These are phyloP conservation scores for Argyra leucocephala DNA, from an alignment of 2,888 invertebrate genomes.

Conservation along the genomic window DNA sequence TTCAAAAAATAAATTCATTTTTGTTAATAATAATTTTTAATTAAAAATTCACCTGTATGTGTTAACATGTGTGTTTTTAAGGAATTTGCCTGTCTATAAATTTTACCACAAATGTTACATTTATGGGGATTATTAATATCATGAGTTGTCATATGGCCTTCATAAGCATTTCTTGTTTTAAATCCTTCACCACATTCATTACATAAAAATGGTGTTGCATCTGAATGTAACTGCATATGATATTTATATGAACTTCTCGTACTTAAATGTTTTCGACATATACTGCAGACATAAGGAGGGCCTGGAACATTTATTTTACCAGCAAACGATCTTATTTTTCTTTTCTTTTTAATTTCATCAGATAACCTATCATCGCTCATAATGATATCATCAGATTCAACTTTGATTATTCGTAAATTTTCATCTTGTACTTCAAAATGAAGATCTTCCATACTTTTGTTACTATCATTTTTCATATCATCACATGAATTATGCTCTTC, in stretches of 20 bases:
- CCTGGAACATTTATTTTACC: conserved; percentile 20
- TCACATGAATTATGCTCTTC: conserved; percentile 13
- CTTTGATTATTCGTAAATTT: conserved; percentile 17
- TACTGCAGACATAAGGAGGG: conserved; percentile 29
- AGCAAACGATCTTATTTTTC: conserved; percentile 17
- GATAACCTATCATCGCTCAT: conserved; percentile 15
- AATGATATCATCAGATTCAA: too few species aligned
- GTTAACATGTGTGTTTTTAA: conserved; percentile 35
- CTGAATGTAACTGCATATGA: conserved; percentile 41
- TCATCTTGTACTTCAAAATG: conserved; percentile 21
- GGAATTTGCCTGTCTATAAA: conserved; percentile 39
- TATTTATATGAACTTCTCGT: conserved; percentile 39
- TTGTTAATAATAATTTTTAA: background rate
- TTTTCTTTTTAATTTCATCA: conserved; percentile 13
- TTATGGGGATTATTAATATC: conserved; percentile 38
- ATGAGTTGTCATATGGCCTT: conserved; percentile 39
- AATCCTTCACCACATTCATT: conserved; percentile 38
- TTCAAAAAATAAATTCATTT: background rate
- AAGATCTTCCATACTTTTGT: conserved; percentile 8
- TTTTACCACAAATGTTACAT: conserved; percentile 36
- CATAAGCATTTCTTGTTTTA: conserved; percentile 40
- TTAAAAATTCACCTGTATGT: conserved; percentile 28
- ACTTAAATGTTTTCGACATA: conserved; percentile 37
- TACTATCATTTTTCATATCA: conserved; percentile 15
- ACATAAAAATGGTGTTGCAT: conserved; percentile 36